Conservation (phyloP, 2,888 invertebrate genomes). For the Spodoptera littoralis region DNA sequence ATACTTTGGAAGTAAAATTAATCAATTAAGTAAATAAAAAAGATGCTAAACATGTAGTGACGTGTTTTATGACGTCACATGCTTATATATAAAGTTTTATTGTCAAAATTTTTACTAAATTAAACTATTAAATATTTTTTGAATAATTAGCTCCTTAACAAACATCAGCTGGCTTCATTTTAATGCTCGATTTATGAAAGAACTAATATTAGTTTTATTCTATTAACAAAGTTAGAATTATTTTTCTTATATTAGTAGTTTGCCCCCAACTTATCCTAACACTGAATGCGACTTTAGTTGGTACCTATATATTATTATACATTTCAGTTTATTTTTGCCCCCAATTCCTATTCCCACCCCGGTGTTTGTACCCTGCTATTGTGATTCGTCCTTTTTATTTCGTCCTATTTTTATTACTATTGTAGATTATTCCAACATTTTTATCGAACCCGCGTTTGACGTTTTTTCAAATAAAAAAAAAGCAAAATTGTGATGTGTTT, state of each 20-base stretch:
- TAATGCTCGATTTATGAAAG: constrained; percentile 58
- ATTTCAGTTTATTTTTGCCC: constrained; percentile 88
- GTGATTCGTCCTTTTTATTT: constrained; percentile 64
- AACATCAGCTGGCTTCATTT: constrained; percentile 50
- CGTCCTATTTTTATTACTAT: constrained; percentile 44
- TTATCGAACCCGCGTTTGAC: constrained; percentile 50
- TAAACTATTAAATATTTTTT: too few relatives aligned
- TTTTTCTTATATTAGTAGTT: constrained; percentile 58
- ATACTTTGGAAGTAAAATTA: too few relatives aligned
- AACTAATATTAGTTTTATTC: constrained; percentile 58
- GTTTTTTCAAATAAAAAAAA: constrained; percentile 53
- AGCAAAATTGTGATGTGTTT: constrained; percentile 69
- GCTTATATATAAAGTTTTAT: too few relatives aligned
- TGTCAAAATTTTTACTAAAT: too few relatives aligned
- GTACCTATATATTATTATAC: constrained; percentile 85
- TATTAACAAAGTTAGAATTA: constrained; percentile 61
- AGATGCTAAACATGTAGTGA: too few relatives aligned
- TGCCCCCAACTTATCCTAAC: constrained; percentile 76
- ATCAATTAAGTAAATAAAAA: too few relatives aligned
- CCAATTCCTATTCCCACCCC: constrained; percentile 65
- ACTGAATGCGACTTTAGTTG: constrained; percentile 80
- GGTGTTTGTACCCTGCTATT: constrained; percentile 76
- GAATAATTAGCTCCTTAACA: too few relatives aligned
- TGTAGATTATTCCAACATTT: constrained; percentile 13
- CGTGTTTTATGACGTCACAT: too few relatives aligned